Evolutionary conservation across 2,113 vertebrate genomes (phyloP), one percentile per base, ranked within the genome.

Genomic region (Catharus bicknelli): DNA sequence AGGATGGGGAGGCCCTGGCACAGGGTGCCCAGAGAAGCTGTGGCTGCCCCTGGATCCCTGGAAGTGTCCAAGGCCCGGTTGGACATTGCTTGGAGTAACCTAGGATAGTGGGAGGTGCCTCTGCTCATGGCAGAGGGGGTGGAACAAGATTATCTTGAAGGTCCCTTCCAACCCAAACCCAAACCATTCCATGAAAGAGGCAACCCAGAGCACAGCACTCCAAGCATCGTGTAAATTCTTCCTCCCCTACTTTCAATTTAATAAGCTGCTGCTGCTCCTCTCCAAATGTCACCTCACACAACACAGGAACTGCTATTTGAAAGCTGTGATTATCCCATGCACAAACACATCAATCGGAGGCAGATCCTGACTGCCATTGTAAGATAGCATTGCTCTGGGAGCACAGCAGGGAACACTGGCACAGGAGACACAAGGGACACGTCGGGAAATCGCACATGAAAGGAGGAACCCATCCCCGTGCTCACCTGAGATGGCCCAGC

Each of bases 291-390:
- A 96, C 47, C 91, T 90, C 78, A 18, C 19, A 62, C 89, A 92
- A 74, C 75, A 70, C 89, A 91, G 81, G 86, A 95, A 55, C 51
- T 29, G 86, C 87, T 94, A 93, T 95, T 95, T 94, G 94, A 96
- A 96, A 96, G 95, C 95, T 94, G 91, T 85, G 95, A 96, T 95
- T 94, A 95, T 85, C 69, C 86, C 62, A 74, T 2, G 67, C 91
- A 83, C 89, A 96, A 96, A 96, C 89, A 96, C 84, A 3, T 95
- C 94, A 94, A 74, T 96, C 72, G 58, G 47, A 80, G 82, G 79
- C 92, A 73, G 86, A 47, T 78, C 74, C 89, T n/a, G 62, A 2
- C 70, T 79, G 87, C 69, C 67, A 76, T 9, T 7, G 1, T 8
- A 12, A 45, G 89, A 54, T 1, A 45, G 51, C 78, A 38, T 47